Evolutionary conservation across 2,797 vertebrate species (phyloP).

Genomic region (Oryzias sinensis): DNA sequence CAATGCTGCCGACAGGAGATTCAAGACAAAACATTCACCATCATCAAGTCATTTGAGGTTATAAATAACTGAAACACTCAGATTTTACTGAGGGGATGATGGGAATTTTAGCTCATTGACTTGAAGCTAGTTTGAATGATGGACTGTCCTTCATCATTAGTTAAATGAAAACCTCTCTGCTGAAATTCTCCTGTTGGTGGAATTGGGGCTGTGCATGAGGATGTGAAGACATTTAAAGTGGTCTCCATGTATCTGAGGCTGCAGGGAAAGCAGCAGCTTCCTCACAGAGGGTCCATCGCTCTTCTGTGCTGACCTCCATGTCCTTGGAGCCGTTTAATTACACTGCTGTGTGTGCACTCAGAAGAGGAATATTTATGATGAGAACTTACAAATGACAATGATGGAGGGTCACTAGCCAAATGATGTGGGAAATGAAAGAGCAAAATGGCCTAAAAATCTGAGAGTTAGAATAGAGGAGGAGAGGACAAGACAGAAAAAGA

Average conservation of each 20-base stretch:
- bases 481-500: constrained; percentile 31
- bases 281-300: constrained; percentile 40
- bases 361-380: constrained; percentile 12
- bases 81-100: not conserved
- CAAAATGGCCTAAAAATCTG: constrained; percentile 13
- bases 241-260: constrained; percentile 46
- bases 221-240: constrained; percentile 39
- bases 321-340: constrained; percentile 39
- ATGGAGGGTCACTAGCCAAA: constrained; percentile 25
- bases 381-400: constrained; percentile 37
- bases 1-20: no score
- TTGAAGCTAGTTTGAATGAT: constrained; percentile 29
- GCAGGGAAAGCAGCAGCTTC: constrained; percentile 16
- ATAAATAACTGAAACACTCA: not conserved
- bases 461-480: constrained; percentile 16
- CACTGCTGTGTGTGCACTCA: constrained; percentile 15
- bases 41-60: no score
- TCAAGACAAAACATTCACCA: no score
- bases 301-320: constrained; percentile 17
- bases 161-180: not conserved
- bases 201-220: constrained; percentile 12
- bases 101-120: constrained; percentile 18
- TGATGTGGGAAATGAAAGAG: constrained; percentile 21
- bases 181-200: not conserved
- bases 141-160: not conserved